Evolutionary conservation across 2,888 invertebrate genomes (phyloP), one percentile per base, ranked within the genome.

Genomic region (Notocelia uddmanniana): DNA sequence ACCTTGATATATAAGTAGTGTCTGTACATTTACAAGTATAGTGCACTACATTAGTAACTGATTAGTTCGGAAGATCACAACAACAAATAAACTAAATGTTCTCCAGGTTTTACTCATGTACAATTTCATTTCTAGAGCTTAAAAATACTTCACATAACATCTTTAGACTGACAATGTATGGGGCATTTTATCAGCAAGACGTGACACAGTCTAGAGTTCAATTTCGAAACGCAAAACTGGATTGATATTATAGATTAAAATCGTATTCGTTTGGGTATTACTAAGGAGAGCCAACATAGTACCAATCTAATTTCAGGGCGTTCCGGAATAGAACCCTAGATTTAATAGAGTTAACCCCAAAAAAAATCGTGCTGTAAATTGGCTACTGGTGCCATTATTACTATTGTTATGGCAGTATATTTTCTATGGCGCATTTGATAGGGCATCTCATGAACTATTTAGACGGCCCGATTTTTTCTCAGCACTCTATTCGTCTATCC

Each of bases 51-150:
- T 71, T 66, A 60, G 84, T 87, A 87, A 88, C 83, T 83, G 84
- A 88, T 89, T 88, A 89, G 81, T 87, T 86, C 80, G 78, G 78
- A 81, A 78, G 81, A 89, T 90, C 87, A 91, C 87, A 90, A 90
- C 87, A 81, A 83, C 89, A 84, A 18, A 70, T 67, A 71, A 54
- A 67, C 60, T 67, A 62, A 15, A 34, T 34, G 45, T 54, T 57
- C 31, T 60, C 31, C 55, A 60, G 62, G 57, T 60, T 50, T 31
- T 48, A 41, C 23, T 34, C 11, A n/a, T 48, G 15, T 58, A 68
- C 57, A 68, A 45, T 57, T 57, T 41, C 10, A 41, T 37, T 45
- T 67, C 23, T 26, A 45, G 55, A 26, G 26, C 60, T 31, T 9
- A 6, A 2, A 26, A 31, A 6, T 31, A 31, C 31, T 15, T n/a